phyloP scores from a whole-genome alignment of 2,888 invertebrate species.

The Clusia tigrina region DNA sequence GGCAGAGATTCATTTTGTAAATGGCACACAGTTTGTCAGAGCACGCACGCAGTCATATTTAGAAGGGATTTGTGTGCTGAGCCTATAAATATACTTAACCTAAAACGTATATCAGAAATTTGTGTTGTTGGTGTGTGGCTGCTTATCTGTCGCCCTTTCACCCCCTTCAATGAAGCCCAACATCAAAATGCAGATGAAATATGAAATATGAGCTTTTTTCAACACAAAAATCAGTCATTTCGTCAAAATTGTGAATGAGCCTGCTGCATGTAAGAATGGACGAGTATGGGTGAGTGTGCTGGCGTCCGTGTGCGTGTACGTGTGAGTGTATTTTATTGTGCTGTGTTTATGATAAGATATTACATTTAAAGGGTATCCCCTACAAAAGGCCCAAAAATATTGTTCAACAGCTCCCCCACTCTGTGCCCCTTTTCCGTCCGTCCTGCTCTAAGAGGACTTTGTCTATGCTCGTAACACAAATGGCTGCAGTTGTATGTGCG shows the following conservation, averaged over 20 bases:
- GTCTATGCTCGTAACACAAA: background rate
- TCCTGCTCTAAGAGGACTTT: background rate
- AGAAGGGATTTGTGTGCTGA: slow-evolving; percentile 14
- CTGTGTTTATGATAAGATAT: background rate
- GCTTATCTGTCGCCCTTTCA: slow-evolving; percentile 20
- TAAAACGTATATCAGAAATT: slow-evolving; percentile 37
- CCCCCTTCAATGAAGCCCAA: slow-evolving; percentile 3
- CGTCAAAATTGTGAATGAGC: slow-evolving; percentile 20
- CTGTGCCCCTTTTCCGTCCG: background rate
- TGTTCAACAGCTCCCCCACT: too few relatives aligned
- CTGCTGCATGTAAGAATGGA: slow-evolving; percentile 1
- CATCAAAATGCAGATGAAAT: background rate
- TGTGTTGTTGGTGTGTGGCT: slow-evolving; percentile 15
- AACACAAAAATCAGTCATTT: slow-evolving; percentile 27
- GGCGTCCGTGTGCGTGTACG: slow-evolving; percentile 7
- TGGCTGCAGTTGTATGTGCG: background rate
- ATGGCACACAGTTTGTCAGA: slow-evolving; percentile 15
- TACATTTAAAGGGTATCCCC: too few relatives aligned
- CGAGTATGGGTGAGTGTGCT: slow-evolving; percentile 8
- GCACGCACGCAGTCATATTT: slow-evolving; percentile 7
- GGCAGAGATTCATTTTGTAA: background rate
- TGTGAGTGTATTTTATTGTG: slow-evolving; percentile 15
- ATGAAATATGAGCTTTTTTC: slow-evolving; percentile 23
- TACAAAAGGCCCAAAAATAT: too few relatives aligned
- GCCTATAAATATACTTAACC: slow-evolving; percentile 39